phyloP scores from a whole-genome alignment of 2,888 invertebrate genomes.

The Cartodere bifasciata region DNA sequence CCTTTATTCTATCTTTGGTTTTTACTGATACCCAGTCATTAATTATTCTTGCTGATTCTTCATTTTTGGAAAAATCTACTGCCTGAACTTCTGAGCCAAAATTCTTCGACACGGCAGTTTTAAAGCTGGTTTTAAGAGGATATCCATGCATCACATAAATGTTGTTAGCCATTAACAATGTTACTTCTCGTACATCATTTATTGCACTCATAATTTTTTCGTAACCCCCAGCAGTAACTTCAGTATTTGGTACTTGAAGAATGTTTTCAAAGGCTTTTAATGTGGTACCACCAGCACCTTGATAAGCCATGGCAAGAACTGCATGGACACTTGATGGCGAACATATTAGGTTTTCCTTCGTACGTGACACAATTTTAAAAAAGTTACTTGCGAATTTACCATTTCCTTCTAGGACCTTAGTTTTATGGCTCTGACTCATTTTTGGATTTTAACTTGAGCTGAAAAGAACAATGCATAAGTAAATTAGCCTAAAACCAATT shows the following conservation, averaged over 20 bases:
- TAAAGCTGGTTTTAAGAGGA: slow-evolving; percentile 41
- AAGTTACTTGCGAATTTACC: slow-evolving; percentile 25
- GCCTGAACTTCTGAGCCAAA: slow-evolving; percentile 52
- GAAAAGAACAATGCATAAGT: slow-evolving; percentile 23
- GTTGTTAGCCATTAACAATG: slow-evolving; percentile 58
- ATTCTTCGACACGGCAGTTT: slow-evolving; percentile 42
- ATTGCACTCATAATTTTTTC: slow-evolving; percentile 23
- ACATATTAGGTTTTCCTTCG: slow-evolving; percentile 30
- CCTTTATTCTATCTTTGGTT: slow-evolving; percentile 71
- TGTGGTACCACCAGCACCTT: slow-evolving; percentile 30
- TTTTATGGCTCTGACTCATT: too few relatives aligned
- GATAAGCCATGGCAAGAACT: slow-evolving; percentile 30
- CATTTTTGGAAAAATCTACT: slow-evolving; percentile 45
- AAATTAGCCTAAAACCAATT: neutral
- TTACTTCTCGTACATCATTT: slow-evolving; percentile 37
- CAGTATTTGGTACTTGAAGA: slow-evolving; percentile 21
- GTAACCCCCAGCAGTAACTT: slow-evolving; percentile 22
- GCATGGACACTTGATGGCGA: slow-evolving; percentile 35
- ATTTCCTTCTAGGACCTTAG: slow-evolving; percentile 25
- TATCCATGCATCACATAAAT: slow-evolving; percentile 44
- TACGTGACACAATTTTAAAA: slow-evolving; percentile 22
- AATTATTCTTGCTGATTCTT: slow-evolving; percentile 43
- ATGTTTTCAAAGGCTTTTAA: slow-evolving; percentile 23
- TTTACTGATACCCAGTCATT: slow-evolving; percentile 70
- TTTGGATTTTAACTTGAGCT: too few relatives aligned